phyloP scores from a whole-genome alignment of 2,113 vertebrate species.

The Hepsetus odoe region DNA sequence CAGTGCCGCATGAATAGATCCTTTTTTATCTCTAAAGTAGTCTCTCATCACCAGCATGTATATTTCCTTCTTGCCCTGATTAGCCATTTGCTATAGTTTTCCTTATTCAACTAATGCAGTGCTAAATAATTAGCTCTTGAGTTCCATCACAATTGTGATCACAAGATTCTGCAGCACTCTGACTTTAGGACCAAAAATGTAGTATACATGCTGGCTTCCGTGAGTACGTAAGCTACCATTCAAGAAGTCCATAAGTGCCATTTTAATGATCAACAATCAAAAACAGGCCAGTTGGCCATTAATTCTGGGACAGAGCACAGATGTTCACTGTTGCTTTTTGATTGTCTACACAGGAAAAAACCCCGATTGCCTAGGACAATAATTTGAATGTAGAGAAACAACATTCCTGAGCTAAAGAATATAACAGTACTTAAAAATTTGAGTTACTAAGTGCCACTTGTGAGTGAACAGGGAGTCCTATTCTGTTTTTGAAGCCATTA shows the following conservation, averaged over 20 bases:
- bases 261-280: neutral
- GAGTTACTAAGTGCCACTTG: too few relatives aligned
- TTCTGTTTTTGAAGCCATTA: too few relatives aligned
- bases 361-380: too few relatives aligned
- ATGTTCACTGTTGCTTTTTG: too few relatives aligned
- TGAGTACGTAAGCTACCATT: neutral
- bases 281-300: too few relatives aligned
- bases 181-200: neutral
- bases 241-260: neutral
- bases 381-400: too few relatives aligned
- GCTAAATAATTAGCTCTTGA: neutral
- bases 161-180: neutral
- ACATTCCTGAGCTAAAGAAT: too few relatives aligned
- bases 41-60: neutral
- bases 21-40: neutral
- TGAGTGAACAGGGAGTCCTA: too few relatives aligned
- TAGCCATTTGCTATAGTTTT: neutral
- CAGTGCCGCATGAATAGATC: neutral
- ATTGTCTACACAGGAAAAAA: too few relatives aligned
- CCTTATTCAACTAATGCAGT: neutral
- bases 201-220: neutral
- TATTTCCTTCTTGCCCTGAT: neutral
- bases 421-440: too few relatives aligned
- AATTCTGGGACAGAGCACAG: too few relatives aligned
- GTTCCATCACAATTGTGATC: neutral